Evolutionary conservation across 2,888 invertebrate genomes (phyloP).

Genomic region (Agriopis leucophaearia): DNA sequence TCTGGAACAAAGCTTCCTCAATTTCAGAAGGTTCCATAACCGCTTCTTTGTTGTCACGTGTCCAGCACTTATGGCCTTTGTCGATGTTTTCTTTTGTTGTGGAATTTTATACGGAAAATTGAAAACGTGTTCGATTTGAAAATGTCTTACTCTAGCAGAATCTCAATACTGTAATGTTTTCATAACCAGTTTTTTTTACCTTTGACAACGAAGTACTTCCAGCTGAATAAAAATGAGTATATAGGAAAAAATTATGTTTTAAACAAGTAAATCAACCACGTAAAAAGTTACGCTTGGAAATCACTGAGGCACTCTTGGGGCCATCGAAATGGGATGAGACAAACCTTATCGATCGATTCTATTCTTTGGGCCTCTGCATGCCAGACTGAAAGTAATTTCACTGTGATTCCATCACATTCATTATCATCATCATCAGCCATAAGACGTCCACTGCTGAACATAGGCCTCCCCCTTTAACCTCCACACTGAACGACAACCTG

Average conservation of each 20-base stretch:
- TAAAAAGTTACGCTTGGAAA: not conserved
- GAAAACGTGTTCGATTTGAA: conserved; percentile 6
- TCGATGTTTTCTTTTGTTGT: conserved; percentile 24
- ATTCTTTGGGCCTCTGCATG: not conserved
- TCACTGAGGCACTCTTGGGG: not conserved
- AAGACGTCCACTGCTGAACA: too few relatives aligned
- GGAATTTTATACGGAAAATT: conserved; percentile 7
- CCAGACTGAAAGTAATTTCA: not conserved
- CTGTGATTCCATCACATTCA: conserved; percentile 8
- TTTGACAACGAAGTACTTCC: not conserved
- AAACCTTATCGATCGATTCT: not conserved
- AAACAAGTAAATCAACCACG: not conserved
- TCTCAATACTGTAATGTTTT: not conserved
- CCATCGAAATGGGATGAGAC: not conserved
- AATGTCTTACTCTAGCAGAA: not conserved
- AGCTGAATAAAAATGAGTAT: not conserved
- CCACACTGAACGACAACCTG: too few relatives aligned
- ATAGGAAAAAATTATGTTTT: not conserved
- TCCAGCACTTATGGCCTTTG: conserved; percentile 20
- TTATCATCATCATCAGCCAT: too few relatives aligned
- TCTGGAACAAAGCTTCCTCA: conserved; percentile 26
- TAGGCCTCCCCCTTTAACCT: too few relatives aligned
- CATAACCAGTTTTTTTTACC: not conserved
- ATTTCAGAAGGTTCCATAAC: conserved; percentile 17
- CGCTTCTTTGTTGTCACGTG: conserved; percentile 27